Base-by-base conservation (phyloP, 2,797 vertebrate genomes). In the Brachymystax lenok region DNA sequence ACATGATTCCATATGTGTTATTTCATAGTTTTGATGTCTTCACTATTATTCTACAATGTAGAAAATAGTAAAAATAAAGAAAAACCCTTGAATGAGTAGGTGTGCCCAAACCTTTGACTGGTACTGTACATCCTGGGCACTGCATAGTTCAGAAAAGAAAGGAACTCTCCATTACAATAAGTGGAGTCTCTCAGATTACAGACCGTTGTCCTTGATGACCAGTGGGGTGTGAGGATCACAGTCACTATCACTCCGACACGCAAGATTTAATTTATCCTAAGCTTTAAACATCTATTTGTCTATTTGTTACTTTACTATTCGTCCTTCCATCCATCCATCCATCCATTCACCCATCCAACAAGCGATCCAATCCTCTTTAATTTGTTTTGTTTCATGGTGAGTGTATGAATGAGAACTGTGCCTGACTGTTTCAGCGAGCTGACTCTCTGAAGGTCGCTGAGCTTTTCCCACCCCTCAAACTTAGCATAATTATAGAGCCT, bases 401-500 rank as follows among this genome's bases (percentile, higher is more conserved):
- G 40, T 12, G 40, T 3, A 46, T 79, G 69, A 74, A 76, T 67
- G 78, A 16, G n/a, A 17, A 46, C 30, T 0, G 5, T 40, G 69
- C 74, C n/a, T 77, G 79, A 86, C 68, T 69, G 82, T 85, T 82
- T 85, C 33, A 28, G 54, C 85, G 84, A 91, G 90, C 88, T 88
- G 79, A 80, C 40, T 46, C 82, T 87, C 40, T 46, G 88, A 90
- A 91, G 88, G 90, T 91, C 86, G 75, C 75, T 56, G 84, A 89
- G 82, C 85, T 88, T 85, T 81, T 70, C 82, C 83, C 85, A 84
- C 40, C 40, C 40, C 86, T 81, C 88, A 91, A 92, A 89, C 84
- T 46, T 46, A 46, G 40, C 86, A 75, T 88, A 89, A 90, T 92
- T 90, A 91, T 91, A 89, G 85, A 88, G 90, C 89, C 90, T 90